These are phyloP conservation scores for Cryptoprocta ferox DNA, from an alignment of 2,797 vertebrate species.

Conservation along the genomic window DNA sequence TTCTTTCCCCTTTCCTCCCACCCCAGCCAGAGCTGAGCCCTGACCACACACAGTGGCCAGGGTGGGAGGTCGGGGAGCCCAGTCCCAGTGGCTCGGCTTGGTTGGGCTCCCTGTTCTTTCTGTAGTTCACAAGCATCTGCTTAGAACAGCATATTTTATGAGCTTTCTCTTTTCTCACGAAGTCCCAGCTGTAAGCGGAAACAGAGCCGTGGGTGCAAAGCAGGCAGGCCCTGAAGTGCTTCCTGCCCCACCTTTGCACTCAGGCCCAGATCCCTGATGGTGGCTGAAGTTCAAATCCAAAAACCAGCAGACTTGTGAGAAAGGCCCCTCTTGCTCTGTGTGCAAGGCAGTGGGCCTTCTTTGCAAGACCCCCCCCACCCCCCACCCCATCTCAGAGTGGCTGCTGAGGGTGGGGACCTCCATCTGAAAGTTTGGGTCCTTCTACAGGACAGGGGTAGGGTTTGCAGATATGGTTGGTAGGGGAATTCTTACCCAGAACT, in stretches of 20 bases:
- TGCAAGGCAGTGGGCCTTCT: not conserved
- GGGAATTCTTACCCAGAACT: not conserved
- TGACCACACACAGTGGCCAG: not conserved
- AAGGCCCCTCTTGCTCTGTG: not conserved
- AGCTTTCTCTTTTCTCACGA: slow-evolving; percentile 56
- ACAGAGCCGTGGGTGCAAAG: not conserved
- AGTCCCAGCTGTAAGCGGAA: slow-evolving; percentile 65
- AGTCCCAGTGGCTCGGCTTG: not conserved
- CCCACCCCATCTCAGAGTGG: not conserved
- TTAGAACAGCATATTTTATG: slow-evolving; percentile 67
- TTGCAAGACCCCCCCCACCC: not conserved
- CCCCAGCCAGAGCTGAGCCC: not conserved
- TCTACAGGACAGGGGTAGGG: not conserved
- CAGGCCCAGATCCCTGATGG: not conserved
- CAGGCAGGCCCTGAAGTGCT: slow-evolving; percentile 45
- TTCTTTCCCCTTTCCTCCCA: not conserved
- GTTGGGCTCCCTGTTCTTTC: not conserved
- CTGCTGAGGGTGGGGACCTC: not conserved
- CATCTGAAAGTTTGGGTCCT: not conserved
- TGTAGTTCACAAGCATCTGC: slow-evolving; percentile 19
- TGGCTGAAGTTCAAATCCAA: not conserved
- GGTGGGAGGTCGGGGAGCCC: not conserved
- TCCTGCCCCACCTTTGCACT: slow-evolving; percentile 66
- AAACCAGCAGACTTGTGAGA: not conserved
- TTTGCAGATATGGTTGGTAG: not conserved